Evolutionary conservation across 2,888 invertebrate species (phyloP).

Genomic region (Acheta domesticus): DNA sequence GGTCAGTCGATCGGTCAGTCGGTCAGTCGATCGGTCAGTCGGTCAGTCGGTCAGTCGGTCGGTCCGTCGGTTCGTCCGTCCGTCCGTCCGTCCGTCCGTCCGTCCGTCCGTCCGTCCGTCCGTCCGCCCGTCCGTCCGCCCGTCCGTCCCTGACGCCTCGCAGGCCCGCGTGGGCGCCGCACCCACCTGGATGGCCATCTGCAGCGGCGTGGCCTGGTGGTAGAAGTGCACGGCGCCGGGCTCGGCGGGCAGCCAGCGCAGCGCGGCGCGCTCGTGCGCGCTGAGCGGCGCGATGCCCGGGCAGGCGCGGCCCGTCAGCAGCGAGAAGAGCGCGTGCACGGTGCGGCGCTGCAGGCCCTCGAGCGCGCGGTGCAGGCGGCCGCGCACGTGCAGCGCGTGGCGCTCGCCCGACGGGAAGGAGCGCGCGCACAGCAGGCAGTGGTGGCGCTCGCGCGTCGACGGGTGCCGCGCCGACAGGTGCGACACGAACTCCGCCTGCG

Average conservation of each 20-base stretch:
- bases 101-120: no score
- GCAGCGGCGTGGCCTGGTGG: slow-evolving; percentile 45
- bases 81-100: no score
- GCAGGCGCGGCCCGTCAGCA: slow-evolving; percentile 48
- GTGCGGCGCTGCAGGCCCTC: slow-evolving; percentile 48
- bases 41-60: no score
- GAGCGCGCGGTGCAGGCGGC: slow-evolving; percentile 47
- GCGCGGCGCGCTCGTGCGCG: slow-evolving; percentile 43
- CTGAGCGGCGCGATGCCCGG: slow-evolving; percentile 45
- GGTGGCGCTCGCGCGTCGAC: slow-evolving; percentile 36
- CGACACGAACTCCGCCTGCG: slow-evolving; percentile 31
- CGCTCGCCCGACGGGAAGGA: slow-evolving; percentile 47
- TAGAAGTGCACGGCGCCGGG: slow-evolving; percentile 40
- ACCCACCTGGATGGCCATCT: slow-evolving; percentile 48
- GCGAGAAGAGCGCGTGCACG: slow-evolving; percentile 47
- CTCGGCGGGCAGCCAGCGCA: slow-evolving; percentile 39
- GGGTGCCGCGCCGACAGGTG: slow-evolving; percentile 33
- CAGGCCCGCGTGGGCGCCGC: no score
- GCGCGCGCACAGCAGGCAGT: slow-evolving; percentile 47
- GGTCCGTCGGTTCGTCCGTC: no score
- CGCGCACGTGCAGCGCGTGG: slow-evolving; percentile 45
- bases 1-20: no score
- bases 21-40: no score
- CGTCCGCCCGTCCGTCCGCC: no score
- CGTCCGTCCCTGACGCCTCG: no score